Base-by-base conservation (phyloP, 2,797 vertebrate species). In the Ptychadena robeensis region DNA sequence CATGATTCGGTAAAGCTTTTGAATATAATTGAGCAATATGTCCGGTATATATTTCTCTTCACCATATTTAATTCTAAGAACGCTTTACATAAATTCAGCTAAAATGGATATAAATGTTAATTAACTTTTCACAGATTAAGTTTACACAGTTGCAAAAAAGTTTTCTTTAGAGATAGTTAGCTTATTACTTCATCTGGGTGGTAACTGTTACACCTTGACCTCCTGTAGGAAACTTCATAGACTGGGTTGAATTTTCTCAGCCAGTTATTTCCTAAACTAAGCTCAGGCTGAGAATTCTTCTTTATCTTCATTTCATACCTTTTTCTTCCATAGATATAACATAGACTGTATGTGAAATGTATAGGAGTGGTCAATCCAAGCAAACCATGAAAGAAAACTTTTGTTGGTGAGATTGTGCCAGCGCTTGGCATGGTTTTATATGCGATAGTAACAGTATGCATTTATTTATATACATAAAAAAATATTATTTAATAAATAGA, bases 1-100 rank as follows among this genome's bases (percentile, higher is more conserved):
- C 64, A 66, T 63, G 27, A 69, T 31, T 48, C 4, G 61, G 25
- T 30, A 38, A 18, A 75, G 48, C n/a, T 76, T 12, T 40, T 68
- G 3, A 53, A 79, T 27, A 69, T 22, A 53, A 22, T 53, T 53
- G 18, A 53, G 44, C 44, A 53, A 53, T 18, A 53, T 22, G 6
- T 53, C 7, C 44, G 22, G 2, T 53, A 4, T 18, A 48, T 18
- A 18, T 4, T 48, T 48, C 22, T 48, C 22, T 48, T 22, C 4
- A 15, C 5, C 44, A 53, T 9, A 53, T n/a, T 53, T 53, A 53
- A 22, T 22, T 8, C 18, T 22, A 22, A 53, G 22, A 53, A 22
- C 1, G 10, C 22, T 22, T 53, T 18, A 2, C 18, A 18, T 53
- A 53, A 44, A 44, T 44, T 44, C 40, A 12, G 4, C 3, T 44